Evolutionary conservation across 2,113 vertebrate species (phyloP), one percentile per base, ranked within the genome.

Genomic region (Cygnus buccinator): DNA sequence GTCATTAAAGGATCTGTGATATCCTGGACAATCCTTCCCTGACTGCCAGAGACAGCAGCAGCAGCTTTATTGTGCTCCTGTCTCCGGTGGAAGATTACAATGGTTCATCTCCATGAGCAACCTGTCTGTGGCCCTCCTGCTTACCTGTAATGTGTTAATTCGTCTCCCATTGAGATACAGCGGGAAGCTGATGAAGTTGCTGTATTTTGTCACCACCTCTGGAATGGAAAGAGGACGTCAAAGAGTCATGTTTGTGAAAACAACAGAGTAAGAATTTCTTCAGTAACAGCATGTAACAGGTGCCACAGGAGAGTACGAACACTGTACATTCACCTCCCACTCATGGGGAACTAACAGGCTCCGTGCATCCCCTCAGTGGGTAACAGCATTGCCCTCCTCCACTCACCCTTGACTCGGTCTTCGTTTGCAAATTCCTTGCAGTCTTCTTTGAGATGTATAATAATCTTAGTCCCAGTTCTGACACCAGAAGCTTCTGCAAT

Each of bases 201-300:
- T 99, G 97, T 99, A 99, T 93, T 99, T 99, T 37, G 98, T 99
- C 44, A 99, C 98, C 82, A 99, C 98, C 68, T 99, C 99, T 99
- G 98, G 25, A 98, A 96, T 25, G 94, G 92, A 84, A 35, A 96
- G 59, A 54, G 87, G 55, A 94, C 17, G 57, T 2, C 26, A 17
- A 84, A 89, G 31, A 92, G 39, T 86, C 67, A 82, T 2, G 0
- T 28, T 91, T 41, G 44, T 63, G 52, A 70, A 76, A 70, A 61
- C 70, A 65, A 20, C 50, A 75, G 18, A 74, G 43, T 11, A 54
- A n/a, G n/a, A 59, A 72, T 63, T 37, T 43, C 46, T 58, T 46
- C 43, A 39, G 44, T 39, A 89, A 75, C 22, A 87, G 65, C 73
- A 87, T 41, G 26, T 33, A 35, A 72, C 94, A 89, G 48, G 35